Percentiles rank a stretch among this genome's conserved stretches.
Conservation (phyloP, 2,113 vertebrate genomes). For the Notothenia rossii region DNA sequence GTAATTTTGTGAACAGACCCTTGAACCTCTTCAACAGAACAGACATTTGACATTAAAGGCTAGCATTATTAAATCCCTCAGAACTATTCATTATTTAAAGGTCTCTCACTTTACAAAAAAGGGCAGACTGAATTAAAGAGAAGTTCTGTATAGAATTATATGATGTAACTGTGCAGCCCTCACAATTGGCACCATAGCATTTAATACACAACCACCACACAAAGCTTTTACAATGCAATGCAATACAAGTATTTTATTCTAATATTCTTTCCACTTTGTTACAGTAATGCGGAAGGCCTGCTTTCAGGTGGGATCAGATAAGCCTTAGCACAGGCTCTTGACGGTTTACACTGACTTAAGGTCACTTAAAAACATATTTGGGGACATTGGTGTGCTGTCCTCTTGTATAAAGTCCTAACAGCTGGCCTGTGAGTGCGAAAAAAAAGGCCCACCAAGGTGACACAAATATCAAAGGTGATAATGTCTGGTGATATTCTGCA, state of each 20-base stretch:
- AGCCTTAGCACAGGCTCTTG: too few relatives aligned
- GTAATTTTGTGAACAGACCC: neutral
- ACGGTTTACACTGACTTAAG: too few relatives aligned
- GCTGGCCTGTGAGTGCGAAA: too few relatives aligned
- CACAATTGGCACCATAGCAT: neutral
- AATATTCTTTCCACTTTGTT: neutral
- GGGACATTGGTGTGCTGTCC: too few relatives aligned
- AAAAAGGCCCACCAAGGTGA: neutral
- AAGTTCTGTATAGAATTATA: neutral
- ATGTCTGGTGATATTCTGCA: neutral
- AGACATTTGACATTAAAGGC: neutral
- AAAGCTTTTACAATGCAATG: too few relatives aligned
- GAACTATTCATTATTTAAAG: neutral
- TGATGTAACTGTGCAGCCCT: neutral
- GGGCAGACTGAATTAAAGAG: neutral
- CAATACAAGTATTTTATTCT: neutral
- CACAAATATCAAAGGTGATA: neutral
- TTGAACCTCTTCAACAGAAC: constrained; percentile 1
- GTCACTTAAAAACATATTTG: too few relatives aligned
- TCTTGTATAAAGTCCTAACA: too few relatives aligned
- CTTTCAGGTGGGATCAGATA: too few relatives aligned
- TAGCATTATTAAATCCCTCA: neutral
- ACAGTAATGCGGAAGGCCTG: neutral
- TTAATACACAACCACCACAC: neutral
- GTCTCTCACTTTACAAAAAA: neutral